These are phyloP conservation scores for Holacanthus passer DNA, from an alignment of 2,113 vertebrate genomes.

Conservation along the genomic window DNA sequence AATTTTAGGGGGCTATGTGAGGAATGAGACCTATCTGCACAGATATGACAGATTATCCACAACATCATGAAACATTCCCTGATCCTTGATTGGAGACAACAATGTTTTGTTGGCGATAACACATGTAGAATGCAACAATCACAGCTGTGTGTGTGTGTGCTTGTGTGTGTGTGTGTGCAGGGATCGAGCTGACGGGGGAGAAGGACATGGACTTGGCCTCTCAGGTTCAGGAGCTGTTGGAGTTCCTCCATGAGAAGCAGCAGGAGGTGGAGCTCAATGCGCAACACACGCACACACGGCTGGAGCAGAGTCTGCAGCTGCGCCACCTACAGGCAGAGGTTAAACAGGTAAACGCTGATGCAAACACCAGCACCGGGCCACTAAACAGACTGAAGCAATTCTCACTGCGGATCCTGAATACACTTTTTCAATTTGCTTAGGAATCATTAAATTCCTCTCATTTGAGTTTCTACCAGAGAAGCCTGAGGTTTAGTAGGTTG, in stretches of 20 bases:
- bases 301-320: slow-evolving; percentile 95
- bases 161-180: slow-evolving; percentile 73
- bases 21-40: background rate
- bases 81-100: background rate
- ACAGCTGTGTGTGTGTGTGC: background rate
- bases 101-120: background rate
- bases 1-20: background rate
- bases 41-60: background rate
- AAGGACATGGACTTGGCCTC: slow-evolving; percentile 96
- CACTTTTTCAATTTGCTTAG: background rate
- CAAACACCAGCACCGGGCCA: background rate
- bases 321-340: slow-evolving; percentile 97
- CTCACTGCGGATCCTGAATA: background rate
- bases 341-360: slow-evolving; percentile 88
- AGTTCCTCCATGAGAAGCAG: slow-evolving; percentile 98
- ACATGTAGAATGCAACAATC: background rate
- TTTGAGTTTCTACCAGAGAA: background rate
- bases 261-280: slow-evolving; percentile 95
- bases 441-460: background rate
- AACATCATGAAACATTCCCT: background rate
- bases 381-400: background rate
- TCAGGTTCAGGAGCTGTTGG: slow-evolving; percentile 98
- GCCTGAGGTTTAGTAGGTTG: background rate
- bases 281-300: slow-evolving; percentile 93
- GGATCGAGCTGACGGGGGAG: slow-evolving; percentile 97